These are phyloP conservation scores for Cromileptes altivelis DNA, from an alignment of 2,113 vertebrate genomes.

Conservation along the genomic window DNA sequence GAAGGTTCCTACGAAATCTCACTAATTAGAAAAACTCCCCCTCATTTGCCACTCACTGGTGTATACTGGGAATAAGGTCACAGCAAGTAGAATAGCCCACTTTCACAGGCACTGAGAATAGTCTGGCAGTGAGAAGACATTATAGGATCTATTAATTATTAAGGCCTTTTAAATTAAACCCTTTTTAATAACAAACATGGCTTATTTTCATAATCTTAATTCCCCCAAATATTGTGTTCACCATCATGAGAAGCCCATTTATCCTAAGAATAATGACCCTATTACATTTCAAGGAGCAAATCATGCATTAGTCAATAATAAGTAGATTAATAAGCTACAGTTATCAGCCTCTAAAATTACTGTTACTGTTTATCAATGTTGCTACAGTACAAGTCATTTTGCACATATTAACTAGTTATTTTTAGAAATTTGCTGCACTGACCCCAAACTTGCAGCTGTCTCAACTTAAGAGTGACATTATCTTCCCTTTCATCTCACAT, in stretches of 20 bases:
- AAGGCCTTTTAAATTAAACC: not conserved
- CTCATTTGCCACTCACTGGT: slow-evolving; percentile 6
- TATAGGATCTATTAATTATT: not conserved
- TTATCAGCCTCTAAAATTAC: not conserved
- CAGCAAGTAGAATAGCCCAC: slow-evolving; percentile 59
- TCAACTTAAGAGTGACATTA: slow-evolving; percentile 13
- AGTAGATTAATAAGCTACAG: slow-evolving; percentile 1
- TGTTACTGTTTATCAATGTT: not conserved
- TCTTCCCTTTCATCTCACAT: slow-evolving; percentile 24
- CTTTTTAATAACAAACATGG: not conserved
- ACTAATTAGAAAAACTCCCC: slow-evolving; percentile 49
- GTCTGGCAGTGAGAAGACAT: not conserved
- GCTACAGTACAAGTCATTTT: not conserved
- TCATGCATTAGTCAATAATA: not conserved
- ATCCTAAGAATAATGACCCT: not conserved
- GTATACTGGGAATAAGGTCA: slow-evolving; percentile 44
- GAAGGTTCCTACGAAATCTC: slow-evolving; percentile 51
- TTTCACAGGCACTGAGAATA: slow-evolving; percentile 47
- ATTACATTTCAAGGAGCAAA: slow-evolving; percentile 13
- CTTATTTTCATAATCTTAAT: not conserved
- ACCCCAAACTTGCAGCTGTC: slow-evolving; percentile 28
- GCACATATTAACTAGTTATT: not conserved
- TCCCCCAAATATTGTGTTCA: not conserved
- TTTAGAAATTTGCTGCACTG: slow-evolving; percentile 11
- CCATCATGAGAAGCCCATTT: not conserved